Evolutionary conservation across 2,797 vertebrate species (phyloP).

Genomic region (Morus bassanus): DNA sequence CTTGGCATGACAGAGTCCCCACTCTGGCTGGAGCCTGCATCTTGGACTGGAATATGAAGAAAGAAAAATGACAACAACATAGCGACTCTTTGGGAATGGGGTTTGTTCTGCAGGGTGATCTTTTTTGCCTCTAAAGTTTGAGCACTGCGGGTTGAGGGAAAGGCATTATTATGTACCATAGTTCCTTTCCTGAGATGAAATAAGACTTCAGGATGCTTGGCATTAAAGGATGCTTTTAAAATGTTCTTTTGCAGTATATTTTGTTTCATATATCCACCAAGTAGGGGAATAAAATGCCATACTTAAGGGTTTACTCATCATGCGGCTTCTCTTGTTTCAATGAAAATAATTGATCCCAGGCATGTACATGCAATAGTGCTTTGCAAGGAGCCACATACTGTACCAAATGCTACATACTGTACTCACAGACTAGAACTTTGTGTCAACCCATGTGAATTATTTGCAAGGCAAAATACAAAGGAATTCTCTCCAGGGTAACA

Average conservation of each 20-base stretch:
- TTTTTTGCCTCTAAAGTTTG: background rate
- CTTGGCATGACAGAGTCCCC: background rate
- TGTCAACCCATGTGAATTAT: background rate
- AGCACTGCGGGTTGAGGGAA: background rate
- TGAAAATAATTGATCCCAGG: constrained; percentile 35
- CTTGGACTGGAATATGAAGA: background rate
- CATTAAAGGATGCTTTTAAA: background rate
- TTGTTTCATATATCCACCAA: background rate
- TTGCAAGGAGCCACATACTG: background rate
- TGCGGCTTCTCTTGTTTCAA: background rate
- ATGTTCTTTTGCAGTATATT: background rate
- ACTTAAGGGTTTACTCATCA: background rate
- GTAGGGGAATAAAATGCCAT: background rate
- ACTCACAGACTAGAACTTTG: background rate
- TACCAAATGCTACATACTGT: background rate
- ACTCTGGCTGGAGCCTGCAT: background rate
- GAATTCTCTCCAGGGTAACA: constrained; percentile 31
- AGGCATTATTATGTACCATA: background rate
- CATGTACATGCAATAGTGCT: background rate
- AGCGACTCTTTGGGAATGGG: background rate
- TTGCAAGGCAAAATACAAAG: background rate
- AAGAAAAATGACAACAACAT: background rate
- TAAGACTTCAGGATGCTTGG: background rate
- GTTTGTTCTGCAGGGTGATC: background rate
- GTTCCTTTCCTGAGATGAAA: background rate